A percentile compares a stretch with the other conserved stretches of the same genome.
Evolutionary conservation across 2,888 invertebrate species (phyloP).

Genomic region (Steinernema hermaphroditum): DNA sequence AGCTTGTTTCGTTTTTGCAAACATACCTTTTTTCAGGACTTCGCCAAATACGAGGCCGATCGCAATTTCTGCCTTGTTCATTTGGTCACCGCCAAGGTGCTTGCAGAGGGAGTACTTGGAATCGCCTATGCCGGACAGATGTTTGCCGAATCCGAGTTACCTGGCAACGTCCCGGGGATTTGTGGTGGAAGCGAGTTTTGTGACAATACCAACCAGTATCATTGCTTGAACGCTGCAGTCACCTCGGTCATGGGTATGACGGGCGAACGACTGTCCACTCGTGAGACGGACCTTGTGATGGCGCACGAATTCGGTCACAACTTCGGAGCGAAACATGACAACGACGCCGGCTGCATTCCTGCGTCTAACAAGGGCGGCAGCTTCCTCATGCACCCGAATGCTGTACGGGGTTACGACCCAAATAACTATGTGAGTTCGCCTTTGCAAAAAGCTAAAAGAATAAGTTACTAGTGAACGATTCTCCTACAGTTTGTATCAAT

Average conservation of each 20-base stretch:
- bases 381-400: slow-evolving; percentile 14
- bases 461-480: no score
- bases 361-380: not conserved
- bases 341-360: not conserved
- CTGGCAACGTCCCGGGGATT: not conserved
- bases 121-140: slow-evolving; percentile 1
- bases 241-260: not conserved
- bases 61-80: not conserved
- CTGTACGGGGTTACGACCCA: not conserved
- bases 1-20: not conserved
- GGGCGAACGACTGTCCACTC: not conserved
- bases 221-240: not conserved
- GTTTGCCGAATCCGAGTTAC: not conserved
- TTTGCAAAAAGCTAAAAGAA: no score
- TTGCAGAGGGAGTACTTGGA: not conserved
- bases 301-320: slow-evolving; percentile 20
- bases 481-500: no score
- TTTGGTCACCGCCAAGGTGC: not conserved
- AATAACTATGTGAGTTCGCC: not conserved
- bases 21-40: not conserved
- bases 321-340: slow-evolving; percentile 16
- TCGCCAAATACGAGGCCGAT: slow-evolving; percentile 2
- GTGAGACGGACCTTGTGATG: slow-evolving; percentile 4
- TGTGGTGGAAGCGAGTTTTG: not conserved
- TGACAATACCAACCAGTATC: not conserved